Evolutionary conservation across 2,113 vertebrate species (phyloP), one percentile per base, ranked within the genome.

Genomic region (Centropus unirufus): DNA sequence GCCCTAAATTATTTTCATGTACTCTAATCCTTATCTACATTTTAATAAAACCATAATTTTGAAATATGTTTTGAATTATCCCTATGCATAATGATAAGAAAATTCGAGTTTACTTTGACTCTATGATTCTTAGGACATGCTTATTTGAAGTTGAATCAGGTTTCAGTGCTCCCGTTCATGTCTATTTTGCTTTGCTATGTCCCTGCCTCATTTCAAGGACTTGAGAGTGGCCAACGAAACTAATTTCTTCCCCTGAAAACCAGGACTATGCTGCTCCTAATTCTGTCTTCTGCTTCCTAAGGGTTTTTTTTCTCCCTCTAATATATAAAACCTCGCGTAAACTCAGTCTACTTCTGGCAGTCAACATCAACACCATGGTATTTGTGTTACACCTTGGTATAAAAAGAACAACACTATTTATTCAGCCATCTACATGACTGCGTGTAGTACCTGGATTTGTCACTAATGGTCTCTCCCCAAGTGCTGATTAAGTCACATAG

Each of bases 401-500:
- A 80, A 58, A 93, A 85, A 51, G 79, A 82, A 70, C 15, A 90
- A 87, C 20, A 47, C 34, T 70, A 22, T 87, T 94, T 85, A 87
- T 88, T 90, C 72, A 89, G 57, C n/a, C 72, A 67, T 57, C 76
- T 74, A 42, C 42, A 51, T 0, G 9, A 92, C 44, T 1, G 1
- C 61, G 81, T 70, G 68, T 55, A 74, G 63, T 66, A 94, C 83
- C 83, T 87, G 64, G 23, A 58, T 66, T 93, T 0, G 0, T 87
- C 83, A 89, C 67, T 81, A 92, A 63, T 75, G 57, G 59, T 84
- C 34, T 90, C 55, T 92, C 57, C 76, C 72, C 52, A 72, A 75
- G 68, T 24, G 47, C 80, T 93, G 59, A 88, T 95, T 87, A 90
- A 97, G 89, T 89, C 76, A 81, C 91, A 83, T 1, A 69, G 14